Conservation (phyloP, 2,888 invertebrate genomes). For the Cheilosia impressa region DNA sequence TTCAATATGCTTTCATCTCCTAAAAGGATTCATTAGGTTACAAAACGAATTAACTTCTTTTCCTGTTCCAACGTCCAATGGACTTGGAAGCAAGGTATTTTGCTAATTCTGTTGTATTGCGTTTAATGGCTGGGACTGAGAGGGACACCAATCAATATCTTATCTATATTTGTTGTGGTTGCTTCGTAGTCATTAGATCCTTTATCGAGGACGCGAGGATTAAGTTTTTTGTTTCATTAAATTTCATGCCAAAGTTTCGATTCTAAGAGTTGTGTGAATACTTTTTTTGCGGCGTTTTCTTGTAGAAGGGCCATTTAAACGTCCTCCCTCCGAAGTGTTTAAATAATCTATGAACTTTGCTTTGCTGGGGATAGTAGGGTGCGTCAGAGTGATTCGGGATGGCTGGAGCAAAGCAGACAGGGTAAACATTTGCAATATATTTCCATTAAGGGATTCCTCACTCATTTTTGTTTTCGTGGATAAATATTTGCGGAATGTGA, state of each 20-base stretch:
- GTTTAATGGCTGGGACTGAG: not conserved
- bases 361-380: not conserved
- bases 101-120: conserved; percentile 1
- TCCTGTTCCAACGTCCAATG: conserved; percentile 3
- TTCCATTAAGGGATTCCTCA: conserved; percentile 61
- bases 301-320: conserved; percentile 32
- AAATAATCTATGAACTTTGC: conserved; percentile 33
- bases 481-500: conserved; percentile 63
- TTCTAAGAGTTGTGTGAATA: conserved; percentile 23
- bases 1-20: conserved; percentile 54
- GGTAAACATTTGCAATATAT: conserved; percentile 63
- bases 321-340: conserved; percentile 10
- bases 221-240: conserved; percentile 38
- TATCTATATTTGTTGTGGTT: conserved; percentile 10
- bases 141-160: conserved; percentile 29
- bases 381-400: conserved; percentile 6
- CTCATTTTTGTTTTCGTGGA: conserved; percentile 56
- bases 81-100: conserved; percentile 6
- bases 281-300: conserved; percentile 34
- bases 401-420: conserved; percentile 42
- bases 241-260: conserved; percentile 42
- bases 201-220: conserved; percentile 23
- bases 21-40: conserved; percentile 47
- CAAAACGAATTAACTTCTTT: conserved; percentile 47
- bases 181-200: conserved; percentile 25